Percentiles rank a stretch among this genome's conserved stretches.
These are phyloP conservation scores for Drosophila kikkawai DNA, from an alignment of 1,140 invertebrate genomes.

Conservation along the genomic window DNA sequence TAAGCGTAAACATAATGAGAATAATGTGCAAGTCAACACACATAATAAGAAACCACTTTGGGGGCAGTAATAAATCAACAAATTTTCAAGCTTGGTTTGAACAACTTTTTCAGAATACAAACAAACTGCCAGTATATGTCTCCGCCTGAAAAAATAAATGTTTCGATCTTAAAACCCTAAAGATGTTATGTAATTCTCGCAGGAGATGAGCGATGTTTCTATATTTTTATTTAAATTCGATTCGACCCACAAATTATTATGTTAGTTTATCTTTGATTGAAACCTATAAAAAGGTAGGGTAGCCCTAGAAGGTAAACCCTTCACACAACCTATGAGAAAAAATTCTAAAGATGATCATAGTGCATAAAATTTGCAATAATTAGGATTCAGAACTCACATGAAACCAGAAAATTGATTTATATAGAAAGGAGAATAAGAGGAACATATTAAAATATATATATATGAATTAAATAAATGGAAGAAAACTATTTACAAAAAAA, in stretches of 20 bases:
- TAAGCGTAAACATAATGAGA: slow-evolving; percentile 51
- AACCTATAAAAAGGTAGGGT: slow-evolving; percentile 15
- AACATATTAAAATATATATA: slow-evolving; percentile 45
- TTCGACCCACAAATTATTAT: background rate
- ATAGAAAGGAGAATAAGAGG: slow-evolving; percentile 41
- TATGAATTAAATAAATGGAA: slow-evolving; percentile 50
- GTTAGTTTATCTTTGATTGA: slow-evolving; percentile 1
- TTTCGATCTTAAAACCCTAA: slow-evolving; percentile 13
- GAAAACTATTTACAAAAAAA: slow-evolving; percentile 64
- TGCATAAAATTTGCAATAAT: slow-evolving; percentile 58
- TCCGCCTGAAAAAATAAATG: slow-evolving; percentile 63
- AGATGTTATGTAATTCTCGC: background rate
- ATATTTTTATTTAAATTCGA: background rate
- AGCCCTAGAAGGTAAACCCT: slow-evolving; percentile 36
- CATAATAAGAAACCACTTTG: slow-evolving; percentile 22
- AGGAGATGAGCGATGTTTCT: slow-evolving; percentile 2
- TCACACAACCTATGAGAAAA: slow-evolving; percentile 46
- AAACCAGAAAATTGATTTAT: slow-evolving; percentile 40
- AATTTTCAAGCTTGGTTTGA: slow-evolving; percentile 40
- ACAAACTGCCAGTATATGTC: slow-evolving; percentile 81
- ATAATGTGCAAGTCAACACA: slow-evolving; percentile 32
- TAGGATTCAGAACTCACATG: slow-evolving; percentile 40
- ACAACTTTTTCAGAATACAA: slow-evolving; percentile 52
- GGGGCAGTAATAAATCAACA: slow-evolving; percentile 59
- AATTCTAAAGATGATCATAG: slow-evolving; percentile 58